phyloP scores from a whole-genome alignment of 2,888 invertebrate species.

The Belgica antarctica region DNA sequence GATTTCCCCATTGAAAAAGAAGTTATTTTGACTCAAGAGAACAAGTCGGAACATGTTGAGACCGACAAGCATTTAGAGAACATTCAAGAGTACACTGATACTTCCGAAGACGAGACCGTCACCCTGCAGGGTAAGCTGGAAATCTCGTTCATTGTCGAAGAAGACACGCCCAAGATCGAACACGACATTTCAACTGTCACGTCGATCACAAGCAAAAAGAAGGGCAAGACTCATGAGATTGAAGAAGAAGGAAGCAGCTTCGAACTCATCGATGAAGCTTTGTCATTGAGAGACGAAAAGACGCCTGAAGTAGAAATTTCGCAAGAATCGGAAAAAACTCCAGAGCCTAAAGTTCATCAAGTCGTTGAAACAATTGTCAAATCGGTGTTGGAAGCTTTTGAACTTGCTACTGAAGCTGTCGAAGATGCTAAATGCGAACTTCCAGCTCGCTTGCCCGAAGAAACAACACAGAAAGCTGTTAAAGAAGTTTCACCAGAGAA shows the following conservation, averaged over 20 bases:
- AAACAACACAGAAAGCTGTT: not conserved
- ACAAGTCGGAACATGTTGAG: conserved; percentile 16
- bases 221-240: not conserved
- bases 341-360: too few species aligned
- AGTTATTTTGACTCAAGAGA: conserved; percentile 28
- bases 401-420: not conserved
- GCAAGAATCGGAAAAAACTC: not conserved
- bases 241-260: conserved; percentile 15
- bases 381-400: not conserved
- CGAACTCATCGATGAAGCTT: not conserved
- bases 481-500: conserved; percentile 27
- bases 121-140: conserved; percentile 32
- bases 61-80: conserved; percentile 35
- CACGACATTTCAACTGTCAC: conserved; percentile 33
- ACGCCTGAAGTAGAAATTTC: not conserved
- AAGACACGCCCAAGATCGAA: conserved; percentile 31
- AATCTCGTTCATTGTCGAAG: conserved; percentile 36
- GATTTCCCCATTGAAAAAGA: conserved; percentile 37
- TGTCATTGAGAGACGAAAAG: not conserved
- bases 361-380: not conserved
- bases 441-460: not conserved
- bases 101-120: conserved; percentile 33
- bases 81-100: conserved; percentile 41
- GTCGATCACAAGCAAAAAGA: not conserved
- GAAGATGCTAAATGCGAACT: not conserved